A percentile compares a stretch with the other conserved stretches of the same genome.
These are phyloP conservation scores for Trachemys scripta DNA, from an alignment of 2,113 vertebrate species.

Conservation along the genomic window DNA sequence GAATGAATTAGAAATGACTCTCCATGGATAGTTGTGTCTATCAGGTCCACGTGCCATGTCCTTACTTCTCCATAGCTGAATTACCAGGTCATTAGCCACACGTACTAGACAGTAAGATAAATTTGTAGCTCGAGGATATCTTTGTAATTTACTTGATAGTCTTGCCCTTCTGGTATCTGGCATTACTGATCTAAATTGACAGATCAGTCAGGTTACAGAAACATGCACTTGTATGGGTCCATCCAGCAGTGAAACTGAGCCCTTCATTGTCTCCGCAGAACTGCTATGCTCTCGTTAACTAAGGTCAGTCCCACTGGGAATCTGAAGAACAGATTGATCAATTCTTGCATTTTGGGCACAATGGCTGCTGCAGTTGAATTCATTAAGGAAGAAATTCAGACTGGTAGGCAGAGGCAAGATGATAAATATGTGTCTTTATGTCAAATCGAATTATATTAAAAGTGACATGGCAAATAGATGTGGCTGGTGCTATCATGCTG, in stretches of 20 bases:
- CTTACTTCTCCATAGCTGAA: conserved; percentile 52
- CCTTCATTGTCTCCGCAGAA: neutral
- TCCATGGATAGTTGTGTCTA: neutral
- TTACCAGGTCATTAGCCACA: conserved; percentile 14
- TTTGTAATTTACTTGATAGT: conserved; percentile 53
- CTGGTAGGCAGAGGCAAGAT: neutral
- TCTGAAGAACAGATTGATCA: accelerated
- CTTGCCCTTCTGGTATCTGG: conserved; percentile 31
- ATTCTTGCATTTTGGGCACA: neutral
- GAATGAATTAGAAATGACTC: conserved; percentile 17
- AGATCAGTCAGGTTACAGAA: conserved; percentile 33
- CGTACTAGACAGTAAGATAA: conserved; percentile 24
- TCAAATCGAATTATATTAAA: conserved; percentile 17
- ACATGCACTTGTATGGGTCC: neutral
- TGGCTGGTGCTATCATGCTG: neutral
- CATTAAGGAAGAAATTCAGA: neutral
- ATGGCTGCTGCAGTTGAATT: neutral
- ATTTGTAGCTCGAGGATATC: conserved; percentile 46
- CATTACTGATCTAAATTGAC: conserved; percentile 42
- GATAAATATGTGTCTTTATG: neutral
- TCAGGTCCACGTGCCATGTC: neutral
- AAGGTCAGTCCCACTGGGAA: neutral
- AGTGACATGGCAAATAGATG: neutral
- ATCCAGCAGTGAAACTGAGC: neutral
- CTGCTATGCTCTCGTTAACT: neutral